These are phyloP conservation scores for Melinaea marsaeus DNA, from an alignment of 2,888 invertebrate species.

Conservation along the genomic window DNA sequence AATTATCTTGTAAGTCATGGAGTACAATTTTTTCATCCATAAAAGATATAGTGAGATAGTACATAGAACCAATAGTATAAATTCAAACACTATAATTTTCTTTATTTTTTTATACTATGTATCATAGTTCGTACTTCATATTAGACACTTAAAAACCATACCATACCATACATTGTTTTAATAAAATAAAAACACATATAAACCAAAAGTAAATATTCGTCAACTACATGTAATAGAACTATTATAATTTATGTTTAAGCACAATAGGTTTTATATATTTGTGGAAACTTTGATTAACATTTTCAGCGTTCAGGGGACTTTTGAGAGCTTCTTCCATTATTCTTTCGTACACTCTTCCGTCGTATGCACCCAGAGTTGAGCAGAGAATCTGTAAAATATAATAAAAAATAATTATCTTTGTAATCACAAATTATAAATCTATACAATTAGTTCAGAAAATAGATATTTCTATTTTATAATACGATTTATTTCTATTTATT, in stretches of 20 bases:
- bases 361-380: constrained; percentile 87
- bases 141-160: neutral
- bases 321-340: constrained; percentile 85
- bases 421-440: no score
- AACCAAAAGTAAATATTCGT: neutral
- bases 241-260: neutral
- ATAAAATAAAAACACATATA: neutral
- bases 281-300: constrained; percentile 67
- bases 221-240: neutral
- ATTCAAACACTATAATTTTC: no score
- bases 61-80: no score
- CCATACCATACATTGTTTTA: no score
- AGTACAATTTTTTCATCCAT: no score
- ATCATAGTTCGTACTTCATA: neutral
- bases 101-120: no score
- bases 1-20: no score
- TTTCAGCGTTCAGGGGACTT: constrained; percentile 86
- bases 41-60: no score
- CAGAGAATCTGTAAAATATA: constrained; percentile 72
- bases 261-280: neutral
- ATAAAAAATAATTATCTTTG: neutral
- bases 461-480: no score
- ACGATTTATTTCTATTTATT: no score
- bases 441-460: no score
- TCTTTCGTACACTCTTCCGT: constrained; percentile 72